phyloP scores from a whole-genome alignment of 2,888 invertebrate genomes.

The Graphium colonna region DNA sequence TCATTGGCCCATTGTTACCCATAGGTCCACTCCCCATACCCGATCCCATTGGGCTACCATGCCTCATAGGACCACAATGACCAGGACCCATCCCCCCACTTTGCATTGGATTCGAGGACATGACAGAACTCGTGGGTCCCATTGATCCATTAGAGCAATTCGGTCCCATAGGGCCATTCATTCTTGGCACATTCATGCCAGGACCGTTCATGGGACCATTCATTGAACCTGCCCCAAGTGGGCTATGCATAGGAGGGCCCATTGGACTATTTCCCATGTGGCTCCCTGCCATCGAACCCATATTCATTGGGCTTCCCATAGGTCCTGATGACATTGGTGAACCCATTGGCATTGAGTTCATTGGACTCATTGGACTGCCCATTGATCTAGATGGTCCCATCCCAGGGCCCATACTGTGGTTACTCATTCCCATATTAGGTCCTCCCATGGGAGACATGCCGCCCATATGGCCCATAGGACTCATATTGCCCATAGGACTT shows the following conservation, averaged over 20 bases:
- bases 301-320: constrained; percentile 87
- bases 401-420: constrained; percentile 82
- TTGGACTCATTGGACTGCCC: constrained; percentile 87
- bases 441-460: constrained; percentile 86
- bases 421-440: constrained; percentile 83
- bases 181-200: constrained; percentile 76
- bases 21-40: constrained; percentile 81
- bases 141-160: constrained; percentile 80
- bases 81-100: constrained; percentile 74
- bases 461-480: constrained; percentile 85
- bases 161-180: constrained; percentile 79
- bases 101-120: constrained; percentile 76
- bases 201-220: constrained; percentile 83
- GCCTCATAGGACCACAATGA: constrained; percentile 77
- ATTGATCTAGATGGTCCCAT: constrained; percentile 81
- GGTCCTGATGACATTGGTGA: constrained; percentile 85
- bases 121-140: constrained; percentile 78
- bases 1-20: constrained; percentile 75
- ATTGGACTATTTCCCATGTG: constrained; percentile 86
- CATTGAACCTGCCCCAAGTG: constrained; percentile 79
- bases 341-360: constrained; percentile 87
- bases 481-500: constrained; percentile 86
- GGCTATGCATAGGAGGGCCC: constrained; percentile 89
- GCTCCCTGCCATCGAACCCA: constrained; percentile 81
- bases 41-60: constrained; percentile 77